Conservation (phyloP, 2,797 vertebrate genomes). For the Diplodus sargus region DNA sequence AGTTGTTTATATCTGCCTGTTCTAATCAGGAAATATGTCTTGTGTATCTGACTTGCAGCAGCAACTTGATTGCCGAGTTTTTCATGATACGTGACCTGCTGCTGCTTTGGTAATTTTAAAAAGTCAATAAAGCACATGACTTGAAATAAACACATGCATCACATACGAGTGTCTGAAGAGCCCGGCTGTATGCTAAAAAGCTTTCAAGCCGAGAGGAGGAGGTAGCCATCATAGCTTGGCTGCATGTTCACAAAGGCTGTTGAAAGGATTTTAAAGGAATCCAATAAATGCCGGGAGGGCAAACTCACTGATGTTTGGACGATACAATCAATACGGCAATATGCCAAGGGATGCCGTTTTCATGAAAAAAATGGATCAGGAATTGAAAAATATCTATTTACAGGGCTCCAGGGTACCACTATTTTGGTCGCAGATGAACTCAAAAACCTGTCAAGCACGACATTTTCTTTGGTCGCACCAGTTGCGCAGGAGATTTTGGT, state of each 20-base stretch:
- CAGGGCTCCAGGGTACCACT: too few species aligned
- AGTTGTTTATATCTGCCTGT: slow-evolving; percentile 50
- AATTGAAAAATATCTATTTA: not conserved
- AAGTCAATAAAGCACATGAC: slow-evolving; percentile 18
- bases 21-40: slow-evolving; percentile 55
- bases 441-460: too few species aligned
- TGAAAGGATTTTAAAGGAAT: slow-evolving; percentile 31
- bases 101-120: slow-evolving; percentile 39
- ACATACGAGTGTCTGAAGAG: slow-evolving; percentile 1
- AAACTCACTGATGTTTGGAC: slow-evolving; percentile 17
- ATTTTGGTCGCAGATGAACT: too few species aligned
- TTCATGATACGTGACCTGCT: slow-evolving; percentile 40
- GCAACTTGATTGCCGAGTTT: slow-evolving; percentile 39
- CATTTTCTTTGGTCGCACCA: too few species aligned
- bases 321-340: slow-evolving; percentile 15
- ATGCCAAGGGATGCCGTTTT: slow-evolving; percentile 20
- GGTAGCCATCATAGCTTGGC: slow-evolving; percentile 12
- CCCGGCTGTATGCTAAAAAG: slow-evolving; percentile 1
- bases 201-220: not conserved
- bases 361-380: not conserved
- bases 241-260: slow-evolving; percentile 11
- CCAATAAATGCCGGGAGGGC: slow-evolving; percentile 24
- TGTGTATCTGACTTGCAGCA: slow-evolving; percentile 47
- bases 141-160: slow-evolving; percentile 33
- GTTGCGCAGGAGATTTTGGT: too few species aligned